Conservation (phyloP, 2,113 vertebrate genomes). For the Canis aureus region DNA sequence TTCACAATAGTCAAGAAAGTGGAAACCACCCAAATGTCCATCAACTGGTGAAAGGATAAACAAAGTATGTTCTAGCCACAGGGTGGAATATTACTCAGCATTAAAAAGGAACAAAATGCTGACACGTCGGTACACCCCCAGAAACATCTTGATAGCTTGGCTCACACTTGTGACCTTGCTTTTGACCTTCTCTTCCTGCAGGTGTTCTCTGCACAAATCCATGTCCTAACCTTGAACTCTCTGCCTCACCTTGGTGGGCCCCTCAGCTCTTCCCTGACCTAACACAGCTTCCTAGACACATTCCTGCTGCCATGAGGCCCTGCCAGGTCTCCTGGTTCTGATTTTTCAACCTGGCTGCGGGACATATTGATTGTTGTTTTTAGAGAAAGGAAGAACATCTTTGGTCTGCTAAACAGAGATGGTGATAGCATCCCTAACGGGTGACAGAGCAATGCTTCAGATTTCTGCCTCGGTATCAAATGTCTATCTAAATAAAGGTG, state of each 20-base stretch:
- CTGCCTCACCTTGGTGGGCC: rapidly evolving
- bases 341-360: background rate
- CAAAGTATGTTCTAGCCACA: rapidly evolving
- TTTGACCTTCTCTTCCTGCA: background rate
- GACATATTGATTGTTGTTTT: background rate
- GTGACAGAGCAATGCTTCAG: background rate
- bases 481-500: background rate
- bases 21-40: too few relatives aligned
- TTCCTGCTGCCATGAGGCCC: too few relatives aligned
- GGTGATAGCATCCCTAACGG: background rate
- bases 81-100: rapidly evolving
- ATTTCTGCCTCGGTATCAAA: background rate
- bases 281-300: rapidly evolving
- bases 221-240: rapidly evolving
- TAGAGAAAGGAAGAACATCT: background rate
- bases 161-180: background rate
- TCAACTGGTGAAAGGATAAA: background rate
- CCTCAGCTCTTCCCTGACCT: background rate
- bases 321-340: background rate
- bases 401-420: background rate
- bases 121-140: rapidly evolving
- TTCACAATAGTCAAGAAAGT: background rate
- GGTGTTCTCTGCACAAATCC: background rate
- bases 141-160: rapidly evolving
- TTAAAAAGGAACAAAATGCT: background rate